These are phyloP conservation scores for Ictidomys tridecemlineatus DNA, from an alignment of 2,113 vertebrate genomes.

Conservation along the genomic window DNA sequence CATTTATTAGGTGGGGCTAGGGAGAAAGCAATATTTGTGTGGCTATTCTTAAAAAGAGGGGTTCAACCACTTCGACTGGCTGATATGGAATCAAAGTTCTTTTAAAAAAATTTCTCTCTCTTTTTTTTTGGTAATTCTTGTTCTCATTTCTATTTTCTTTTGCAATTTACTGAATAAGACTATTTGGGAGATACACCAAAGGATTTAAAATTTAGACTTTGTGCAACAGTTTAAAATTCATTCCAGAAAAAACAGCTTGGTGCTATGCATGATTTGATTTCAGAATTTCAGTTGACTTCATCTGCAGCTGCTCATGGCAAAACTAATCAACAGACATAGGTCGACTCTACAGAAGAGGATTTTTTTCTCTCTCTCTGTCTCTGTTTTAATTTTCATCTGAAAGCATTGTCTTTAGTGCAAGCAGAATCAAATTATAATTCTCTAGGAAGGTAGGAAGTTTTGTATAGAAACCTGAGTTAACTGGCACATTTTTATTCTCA, in stretches of 20 bases:
- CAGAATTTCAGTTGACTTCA: constrained; percentile 81
- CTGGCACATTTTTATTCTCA: background rate
- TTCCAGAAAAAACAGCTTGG: constrained; percentile 81
- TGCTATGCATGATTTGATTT: constrained; percentile 79
- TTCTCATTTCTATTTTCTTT: constrained; percentile 77
- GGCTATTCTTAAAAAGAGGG: background rate
- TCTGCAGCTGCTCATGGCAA: constrained; percentile 79
- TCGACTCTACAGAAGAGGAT: constrained; percentile 39
- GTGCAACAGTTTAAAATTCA: constrained; percentile 81
- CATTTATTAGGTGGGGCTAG: constrained; percentile 2
- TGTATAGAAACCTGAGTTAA: background rate
- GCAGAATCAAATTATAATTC: constrained; percentile 39
- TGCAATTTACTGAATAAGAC: constrained; percentile 80
- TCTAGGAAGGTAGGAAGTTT: background rate
- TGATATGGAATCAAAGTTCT: constrained; percentile 42
- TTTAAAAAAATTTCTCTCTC: background rate
- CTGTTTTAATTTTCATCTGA: background rate
- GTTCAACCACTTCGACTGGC: background rate
- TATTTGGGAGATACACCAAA: constrained; percentile 77
- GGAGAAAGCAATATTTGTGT: constrained; percentile 54
- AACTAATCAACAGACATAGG: constrained; percentile 74
- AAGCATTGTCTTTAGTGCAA: constrained; percentile 37
- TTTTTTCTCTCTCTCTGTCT: background rate
- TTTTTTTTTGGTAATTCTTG: constrained; percentile 73
- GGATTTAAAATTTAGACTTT: constrained; percentile 80